phyloP scores from a whole-genome alignment of 2,888 invertebrate species.

The Cryptocephalus primarius region DNA sequence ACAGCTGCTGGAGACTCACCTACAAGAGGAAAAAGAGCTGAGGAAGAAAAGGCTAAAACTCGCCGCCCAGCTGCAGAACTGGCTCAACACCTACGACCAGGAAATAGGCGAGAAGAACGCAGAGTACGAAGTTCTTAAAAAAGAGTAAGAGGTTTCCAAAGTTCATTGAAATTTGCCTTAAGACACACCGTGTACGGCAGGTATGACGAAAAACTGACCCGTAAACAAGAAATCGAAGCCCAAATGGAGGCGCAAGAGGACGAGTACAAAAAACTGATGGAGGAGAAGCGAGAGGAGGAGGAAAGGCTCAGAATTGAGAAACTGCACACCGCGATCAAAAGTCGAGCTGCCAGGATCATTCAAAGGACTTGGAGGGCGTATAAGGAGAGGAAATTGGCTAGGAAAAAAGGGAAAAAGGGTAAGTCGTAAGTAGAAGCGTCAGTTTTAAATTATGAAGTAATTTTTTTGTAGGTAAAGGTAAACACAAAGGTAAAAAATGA shows the following conservation, averaged over 20 bases:
- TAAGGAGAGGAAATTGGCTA: constrained; percentile 14
- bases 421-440: background rate
- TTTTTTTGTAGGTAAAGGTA: constrained; percentile 6
- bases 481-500: background rate
- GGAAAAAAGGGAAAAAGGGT: constrained; percentile 14
- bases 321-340: constrained; percentile 24
- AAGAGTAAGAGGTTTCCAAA: constrained; percentile 18
- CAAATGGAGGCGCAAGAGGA: constrained; percentile 44
- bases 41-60: constrained; percentile 45
- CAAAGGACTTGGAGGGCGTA: constrained; percentile 31
- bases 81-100: constrained; percentile 48
- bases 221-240: constrained; percentile 39
- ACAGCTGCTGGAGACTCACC: constrained; percentile 36
- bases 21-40: constrained; percentile 43
- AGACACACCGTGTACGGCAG: constrained; percentile 17
- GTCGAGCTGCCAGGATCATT: constrained; percentile 29
- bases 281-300: constrained; percentile 48
- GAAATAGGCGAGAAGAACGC: constrained; percentile 49
- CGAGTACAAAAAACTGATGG: constrained; percentile 45
- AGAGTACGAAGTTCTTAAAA: constrained; percentile 42
- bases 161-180: background rate
- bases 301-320: constrained; percentile 42
- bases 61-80: constrained; percentile 45
- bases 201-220: constrained; percentile 40
- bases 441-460: background rate